Evolutionary conservation across 2,113 vertebrate species (phyloP).

Genomic region (Centropus bengalensis): DNA sequence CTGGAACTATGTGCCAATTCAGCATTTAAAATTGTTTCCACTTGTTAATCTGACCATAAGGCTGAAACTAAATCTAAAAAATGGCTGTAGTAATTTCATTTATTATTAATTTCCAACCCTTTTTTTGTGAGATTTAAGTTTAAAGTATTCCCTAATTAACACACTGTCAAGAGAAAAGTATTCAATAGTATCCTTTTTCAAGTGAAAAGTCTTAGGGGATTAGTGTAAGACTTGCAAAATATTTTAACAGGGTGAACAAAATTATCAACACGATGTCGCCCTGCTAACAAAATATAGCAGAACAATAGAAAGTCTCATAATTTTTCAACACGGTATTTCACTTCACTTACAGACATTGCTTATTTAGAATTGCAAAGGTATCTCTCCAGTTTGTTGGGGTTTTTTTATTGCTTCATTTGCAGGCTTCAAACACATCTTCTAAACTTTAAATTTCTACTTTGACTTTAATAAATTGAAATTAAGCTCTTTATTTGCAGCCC

Average conservation of each 20-base stretch:
- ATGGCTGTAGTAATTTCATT: not conserved
- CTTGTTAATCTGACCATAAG: not conserved
- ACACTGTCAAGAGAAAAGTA: not conserved
- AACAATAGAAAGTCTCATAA: not conserved
- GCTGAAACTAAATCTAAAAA: not conserved
- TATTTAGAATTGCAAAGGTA: not conserved
- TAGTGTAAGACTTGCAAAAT: not conserved
- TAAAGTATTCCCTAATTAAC: not conserved
- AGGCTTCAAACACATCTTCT: not conserved
- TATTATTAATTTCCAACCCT: not conserved
- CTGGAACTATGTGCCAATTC: not conserved
- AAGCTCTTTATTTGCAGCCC: not conserved
- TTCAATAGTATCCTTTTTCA: not conserved
- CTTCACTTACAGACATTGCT: not conserved
- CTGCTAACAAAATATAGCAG: not conserved
- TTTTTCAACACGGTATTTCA: not conserved
- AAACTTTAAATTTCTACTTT: not conserved
- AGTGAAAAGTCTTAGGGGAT: not conserved
- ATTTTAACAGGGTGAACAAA: not conserved
- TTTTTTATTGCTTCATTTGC: not conserved
- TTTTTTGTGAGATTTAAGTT: not conserved
- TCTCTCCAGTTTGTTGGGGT: not conserved
- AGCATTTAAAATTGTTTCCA: not conserved
- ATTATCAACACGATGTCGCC: not conserved
- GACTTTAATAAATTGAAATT: not conserved